phyloP scores from a whole-genome alignment of 2,888 invertebrate genomes.

The Nomada hirtipes region DNA sequence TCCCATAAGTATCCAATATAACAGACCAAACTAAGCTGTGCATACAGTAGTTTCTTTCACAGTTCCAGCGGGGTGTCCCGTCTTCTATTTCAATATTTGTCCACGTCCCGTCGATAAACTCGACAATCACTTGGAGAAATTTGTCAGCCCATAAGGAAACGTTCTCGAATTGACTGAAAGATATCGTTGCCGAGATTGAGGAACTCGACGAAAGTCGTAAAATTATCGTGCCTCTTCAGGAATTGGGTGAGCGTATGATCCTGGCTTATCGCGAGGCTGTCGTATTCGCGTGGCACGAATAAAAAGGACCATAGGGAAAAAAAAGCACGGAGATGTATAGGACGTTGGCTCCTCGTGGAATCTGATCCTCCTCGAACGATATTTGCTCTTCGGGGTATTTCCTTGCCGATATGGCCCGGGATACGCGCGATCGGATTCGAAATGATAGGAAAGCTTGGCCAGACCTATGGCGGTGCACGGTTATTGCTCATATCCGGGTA shows the following conservation, averaged over 20 bases:
- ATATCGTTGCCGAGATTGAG: no score
- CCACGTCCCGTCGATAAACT: not conserved
- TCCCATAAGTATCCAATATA: no score
- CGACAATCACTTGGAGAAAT: not conserved
- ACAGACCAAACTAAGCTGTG: no score
- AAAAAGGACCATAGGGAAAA: slow-evolving; percentile 6
- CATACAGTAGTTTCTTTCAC: no score
- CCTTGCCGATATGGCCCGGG: slow-evolving; percentile 32
- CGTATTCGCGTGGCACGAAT: slow-evolving; percentile 10
- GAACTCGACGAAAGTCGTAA: slow-evolving; percentile 4
- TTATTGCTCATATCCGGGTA: slow-evolving; percentile 49
- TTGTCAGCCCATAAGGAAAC: not conserved
- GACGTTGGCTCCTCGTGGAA: slow-evolving; percentile 12
- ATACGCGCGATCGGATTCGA: slow-evolving; percentile 56
- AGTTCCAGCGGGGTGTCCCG: no score
- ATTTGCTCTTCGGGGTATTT: slow-evolving; percentile 38
- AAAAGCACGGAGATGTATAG: slow-evolving; percentile 38
- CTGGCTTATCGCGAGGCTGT: slow-evolving; percentile 20
- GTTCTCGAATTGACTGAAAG: not conserved
- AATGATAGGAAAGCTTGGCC: slow-evolving; percentile 30
- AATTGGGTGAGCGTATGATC: slow-evolving; percentile 27
- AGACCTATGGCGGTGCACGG: slow-evolving; percentile 34
- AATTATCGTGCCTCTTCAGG: slow-evolving; percentile 30
- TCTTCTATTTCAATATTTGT: no score
- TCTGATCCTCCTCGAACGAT: slow-evolving; percentile 51